Base-by-base conservation (phyloP, 2,113 vertebrate genomes). In the Heterochromis multidens region DNA sequence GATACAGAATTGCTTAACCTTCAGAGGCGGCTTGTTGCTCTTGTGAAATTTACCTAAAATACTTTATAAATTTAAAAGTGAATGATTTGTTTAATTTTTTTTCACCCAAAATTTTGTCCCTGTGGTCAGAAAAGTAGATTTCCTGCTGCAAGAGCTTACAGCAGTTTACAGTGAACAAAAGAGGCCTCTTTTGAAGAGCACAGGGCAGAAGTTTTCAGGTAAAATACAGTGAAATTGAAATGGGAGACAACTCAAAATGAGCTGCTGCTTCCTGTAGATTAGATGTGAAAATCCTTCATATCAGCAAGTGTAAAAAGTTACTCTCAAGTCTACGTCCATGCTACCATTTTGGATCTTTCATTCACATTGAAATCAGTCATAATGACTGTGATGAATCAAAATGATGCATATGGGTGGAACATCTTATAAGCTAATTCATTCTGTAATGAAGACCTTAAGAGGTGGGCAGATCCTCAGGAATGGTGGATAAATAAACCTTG, bases 1-100 rank as follows among this genome's bases (percentile, higher is more conserved):
- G 81, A 90, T 85, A 85, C 46, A 74, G 60, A 83, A 46, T 16
- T 49, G 35, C 35, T 60, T 74, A 67, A 90, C 72, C 79, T 87
- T 88, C 40, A 62, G 35, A 80, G 63, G 12, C n/a, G 21, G 21
- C 60, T 76, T 10, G 10, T 35, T 70, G 37, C 35, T 21, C 14
- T 62, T 54, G 1, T 31, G 4, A 60, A 60, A 76, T 76, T 54
- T 46, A 6, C 17, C 11, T 31, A 7, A 79, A 87, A 67, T 21
- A 56, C 4, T 60, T 56, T 31, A 3, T 11, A 33, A 49, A 35
- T 56, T 33, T 31, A 25, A 21, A 46, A 21, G 4, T 25, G 3
- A 21, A 13, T 31, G 6, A 23, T 81, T 84, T 23, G 4, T 81
- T 74, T 74, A 54, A 74, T 52, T 52, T 81, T 58, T 49, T 33